A percentile compares a stretch with the other conserved stretches of the same genome.
Conservation (phyloP, 1,140 invertebrate species). For the Diploscapter pachys region DNA sequence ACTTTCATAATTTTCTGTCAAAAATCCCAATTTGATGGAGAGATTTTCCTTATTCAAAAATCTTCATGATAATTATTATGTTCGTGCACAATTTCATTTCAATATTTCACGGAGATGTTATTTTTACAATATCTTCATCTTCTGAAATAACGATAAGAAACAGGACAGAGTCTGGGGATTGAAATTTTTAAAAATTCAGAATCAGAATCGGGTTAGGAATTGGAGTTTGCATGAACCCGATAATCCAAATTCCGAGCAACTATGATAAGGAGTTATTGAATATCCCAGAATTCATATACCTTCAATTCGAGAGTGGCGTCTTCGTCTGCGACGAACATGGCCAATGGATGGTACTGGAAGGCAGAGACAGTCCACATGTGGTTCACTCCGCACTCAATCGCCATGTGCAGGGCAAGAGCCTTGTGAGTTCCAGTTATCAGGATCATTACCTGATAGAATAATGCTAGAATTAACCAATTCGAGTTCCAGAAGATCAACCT, state of each 20-base stretch:
- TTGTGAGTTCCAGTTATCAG: conserved; percentile 96
- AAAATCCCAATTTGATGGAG: too few relatives aligned
- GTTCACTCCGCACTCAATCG: conserved; percentile 93
- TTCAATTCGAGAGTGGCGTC: conserved; percentile 88
- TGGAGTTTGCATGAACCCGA: too few relatives aligned
- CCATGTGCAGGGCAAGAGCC: conserved; percentile 83
- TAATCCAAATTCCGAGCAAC: too few relatives aligned
- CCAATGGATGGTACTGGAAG: conserved; percentile 87
- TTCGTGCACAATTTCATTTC: too few relatives aligned
- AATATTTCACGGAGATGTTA: too few relatives aligned
- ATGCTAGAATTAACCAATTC: conserved; percentile 60
- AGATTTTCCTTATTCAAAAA: neutral
- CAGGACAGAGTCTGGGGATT: neutral
- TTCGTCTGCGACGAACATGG: conserved; percentile 93
- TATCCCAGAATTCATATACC: neutral
- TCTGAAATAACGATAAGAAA: too few relatives aligned
- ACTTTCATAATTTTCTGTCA: neutral
- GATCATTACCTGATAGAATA: conserved; percentile 74
- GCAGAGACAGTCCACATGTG: conserved; percentile 99
- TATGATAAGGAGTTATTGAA: too few relatives aligned
- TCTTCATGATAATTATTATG: too few relatives aligned
- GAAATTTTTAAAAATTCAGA: neutral
- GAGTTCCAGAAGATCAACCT: conserved; percentile 65
- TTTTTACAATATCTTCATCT: too few relatives aligned
- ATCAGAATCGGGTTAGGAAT: neutral